Evolutionary conservation across 2,888 invertebrate species (phyloP).

Genomic region (Rutpela maculata): DNA sequence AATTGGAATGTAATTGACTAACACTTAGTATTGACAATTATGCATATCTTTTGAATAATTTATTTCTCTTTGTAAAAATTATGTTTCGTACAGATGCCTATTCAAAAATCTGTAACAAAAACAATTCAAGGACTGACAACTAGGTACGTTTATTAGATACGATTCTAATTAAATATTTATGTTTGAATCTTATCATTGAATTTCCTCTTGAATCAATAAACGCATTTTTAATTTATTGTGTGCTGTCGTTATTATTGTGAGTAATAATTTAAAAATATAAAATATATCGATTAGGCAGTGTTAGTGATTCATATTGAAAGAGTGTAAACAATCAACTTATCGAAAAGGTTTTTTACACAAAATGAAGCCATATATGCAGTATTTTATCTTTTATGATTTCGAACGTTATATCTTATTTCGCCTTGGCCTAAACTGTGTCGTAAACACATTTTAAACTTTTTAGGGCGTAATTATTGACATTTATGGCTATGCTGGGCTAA

Average conservation of each 20-base stretch:
- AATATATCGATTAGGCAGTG: not conserved
- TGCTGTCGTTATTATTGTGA: not conserved
- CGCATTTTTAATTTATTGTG: not conserved
- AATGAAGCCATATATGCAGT: not conserved
- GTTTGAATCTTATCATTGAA: not conserved
- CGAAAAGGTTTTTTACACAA: not conserved
- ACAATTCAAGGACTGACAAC: no score
- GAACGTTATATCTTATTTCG: not conserved
- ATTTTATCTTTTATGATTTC: conserved; percentile 2
- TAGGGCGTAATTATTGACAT: not conserved
- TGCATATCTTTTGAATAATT: no score
- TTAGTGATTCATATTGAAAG: not conserved
- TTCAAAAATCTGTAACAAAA: no score
- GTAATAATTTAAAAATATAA: conserved; percentile 6
- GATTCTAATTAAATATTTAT: no score
- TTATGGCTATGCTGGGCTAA: no score
- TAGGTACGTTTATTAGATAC: no score
- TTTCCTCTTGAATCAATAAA: not conserved
- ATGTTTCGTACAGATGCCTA: no score
- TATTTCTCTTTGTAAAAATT: no score
- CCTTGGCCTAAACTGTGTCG: not conserved
- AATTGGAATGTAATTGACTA: no score
- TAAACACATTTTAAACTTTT: not conserved
- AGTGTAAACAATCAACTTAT: not conserved
- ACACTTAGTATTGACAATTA: no score